phyloP scores from a whole-genome alignment of 2,113 vertebrate species.

The Todiramphus saurophagus region DNA sequence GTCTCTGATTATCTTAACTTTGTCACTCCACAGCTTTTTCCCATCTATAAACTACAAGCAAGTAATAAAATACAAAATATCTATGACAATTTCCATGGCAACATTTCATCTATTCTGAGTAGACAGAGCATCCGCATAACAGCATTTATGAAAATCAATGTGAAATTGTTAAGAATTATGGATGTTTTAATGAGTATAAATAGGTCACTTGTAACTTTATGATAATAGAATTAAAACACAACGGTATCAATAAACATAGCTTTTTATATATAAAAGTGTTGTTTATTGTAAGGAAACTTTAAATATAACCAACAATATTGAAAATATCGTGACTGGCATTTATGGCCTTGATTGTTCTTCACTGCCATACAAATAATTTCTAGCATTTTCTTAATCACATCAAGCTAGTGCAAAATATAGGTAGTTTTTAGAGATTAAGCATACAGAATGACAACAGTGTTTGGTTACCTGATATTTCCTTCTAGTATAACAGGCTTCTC shows the following conservation, averaged over 20 bases:
- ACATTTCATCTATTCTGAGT: neutral
- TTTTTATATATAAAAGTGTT: constrained; percentile 84
- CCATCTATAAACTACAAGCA: neutral
- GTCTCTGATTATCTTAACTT: neutral
- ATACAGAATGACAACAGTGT: constrained; percentile 58
- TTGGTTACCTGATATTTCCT: constrained; percentile 45
- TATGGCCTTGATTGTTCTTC: constrained; percentile 75
- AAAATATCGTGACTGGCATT: constrained; percentile 80
- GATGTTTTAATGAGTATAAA: neutral
- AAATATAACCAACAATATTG: constrained; percentile 86
- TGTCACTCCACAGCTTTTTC: neutral
- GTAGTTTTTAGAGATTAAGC: constrained; percentile 67
- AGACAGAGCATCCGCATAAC: neutral
- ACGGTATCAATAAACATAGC: neutral
- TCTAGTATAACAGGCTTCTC: constrained; percentile 55
- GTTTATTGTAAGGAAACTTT: constrained; percentile 96
- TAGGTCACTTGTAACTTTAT: neutral
- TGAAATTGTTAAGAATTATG: neutral
- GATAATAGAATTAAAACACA: constrained; percentile 8
- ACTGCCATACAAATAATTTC: constrained; percentile 75
- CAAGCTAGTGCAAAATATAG: constrained; percentile 76
- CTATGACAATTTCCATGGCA: neutral
- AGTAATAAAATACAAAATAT: neutral
- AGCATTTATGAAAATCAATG: neutral
- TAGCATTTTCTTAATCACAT: constrained; percentile 74